Conservation (phyloP, 2,888 invertebrate species). For the Villa cingulata region DNA sequence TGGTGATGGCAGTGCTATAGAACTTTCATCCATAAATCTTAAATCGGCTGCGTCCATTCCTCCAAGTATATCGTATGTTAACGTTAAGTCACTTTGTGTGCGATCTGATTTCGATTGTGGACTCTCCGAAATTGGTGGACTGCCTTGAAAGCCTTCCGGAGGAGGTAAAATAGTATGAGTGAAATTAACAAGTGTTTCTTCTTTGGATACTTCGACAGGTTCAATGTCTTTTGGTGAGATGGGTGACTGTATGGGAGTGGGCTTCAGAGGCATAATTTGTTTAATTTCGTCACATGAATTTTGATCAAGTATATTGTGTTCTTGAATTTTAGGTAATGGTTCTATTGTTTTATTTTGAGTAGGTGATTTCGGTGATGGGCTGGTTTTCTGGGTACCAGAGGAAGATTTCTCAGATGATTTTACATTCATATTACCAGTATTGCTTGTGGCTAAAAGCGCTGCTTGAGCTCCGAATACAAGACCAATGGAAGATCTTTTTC, state of each 20-base stretch:
- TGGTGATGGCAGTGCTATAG: slow-evolving; percentile 65
- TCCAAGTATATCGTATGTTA: slow-evolving; percentile 60
- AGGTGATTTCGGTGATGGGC: slow-evolving; percentile 31
- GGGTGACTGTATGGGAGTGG: slow-evolving; percentile 17
- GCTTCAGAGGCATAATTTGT: slow-evolving; percentile 20
- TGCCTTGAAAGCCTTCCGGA: slow-evolving; percentile 57
- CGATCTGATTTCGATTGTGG: slow-evolving; percentile 45
- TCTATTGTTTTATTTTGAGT: slow-evolving; percentile 1
- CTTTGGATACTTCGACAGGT: slow-evolving; percentile 29
- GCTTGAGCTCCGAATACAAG: slow-evolving; percentile 35
- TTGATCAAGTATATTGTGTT: slow-evolving; percentile 10
- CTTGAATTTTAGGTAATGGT: slow-evolving; percentile 10
- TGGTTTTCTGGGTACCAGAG: neutral
- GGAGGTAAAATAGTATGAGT: slow-evolving; percentile 60
- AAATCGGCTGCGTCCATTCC: slow-evolving; percentile 77
- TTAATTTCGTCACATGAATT: slow-evolving; percentile 11
- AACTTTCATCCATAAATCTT: slow-evolving; percentile 84
- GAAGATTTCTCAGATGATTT: slow-evolving; percentile 12
- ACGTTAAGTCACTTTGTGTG: slow-evolving; percentile 42
- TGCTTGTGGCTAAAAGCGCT: slow-evolving; percentile 31
- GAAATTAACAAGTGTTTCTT: slow-evolving; percentile 35
- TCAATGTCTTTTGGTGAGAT: slow-evolving; percentile 24
- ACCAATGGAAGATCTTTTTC: slow-evolving; percentile 35
- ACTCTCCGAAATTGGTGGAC: slow-evolving; percentile 47
- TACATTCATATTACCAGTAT: slow-evolving; percentile 18